phyloP scores from a whole-genome alignment of 2,113 vertebrate genomes.

The Ibidorhyncha struthersii region DNA sequence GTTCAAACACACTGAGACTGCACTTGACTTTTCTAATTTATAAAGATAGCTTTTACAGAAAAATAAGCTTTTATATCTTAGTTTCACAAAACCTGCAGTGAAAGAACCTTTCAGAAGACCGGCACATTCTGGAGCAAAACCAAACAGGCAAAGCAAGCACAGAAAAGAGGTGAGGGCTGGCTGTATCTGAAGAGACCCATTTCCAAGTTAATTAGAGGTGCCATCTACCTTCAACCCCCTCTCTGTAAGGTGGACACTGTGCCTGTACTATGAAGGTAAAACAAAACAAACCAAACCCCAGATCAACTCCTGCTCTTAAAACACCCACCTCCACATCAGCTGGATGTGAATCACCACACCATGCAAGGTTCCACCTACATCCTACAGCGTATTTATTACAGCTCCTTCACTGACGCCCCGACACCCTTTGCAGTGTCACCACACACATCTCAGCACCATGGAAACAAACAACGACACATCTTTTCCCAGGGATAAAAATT shows the following conservation, averaged over 20 bases:
- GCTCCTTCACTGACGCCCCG: neutral
- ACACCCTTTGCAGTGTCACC: neutral
- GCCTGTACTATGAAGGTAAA: neutral
- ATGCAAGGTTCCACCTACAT: neutral
- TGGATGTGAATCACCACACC: constrained; percentile 14
- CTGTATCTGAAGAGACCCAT: neutral
- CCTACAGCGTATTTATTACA: neutral
- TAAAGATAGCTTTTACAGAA: neutral
- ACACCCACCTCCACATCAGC: neutral
- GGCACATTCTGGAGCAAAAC: neutral
- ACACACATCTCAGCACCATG: neutral
- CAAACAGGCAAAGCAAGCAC: neutral
- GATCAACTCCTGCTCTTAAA: neutral
- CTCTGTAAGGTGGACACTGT: neutral
- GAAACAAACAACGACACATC: neutral
- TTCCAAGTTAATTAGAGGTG: neutral
- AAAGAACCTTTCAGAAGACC: neutral
- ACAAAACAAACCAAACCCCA: neutral
- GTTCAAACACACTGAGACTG: neutral
- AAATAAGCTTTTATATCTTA: neutral
- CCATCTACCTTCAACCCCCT: neutral
- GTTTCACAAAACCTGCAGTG: neutral
- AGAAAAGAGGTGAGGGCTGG: neutral
- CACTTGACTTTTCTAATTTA: neutral
- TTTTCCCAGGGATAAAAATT: neutral